phyloP scores from a whole-genome alignment of 2,797 vertebrate genomes.

The Acrocephalus scirpaceus region DNA sequence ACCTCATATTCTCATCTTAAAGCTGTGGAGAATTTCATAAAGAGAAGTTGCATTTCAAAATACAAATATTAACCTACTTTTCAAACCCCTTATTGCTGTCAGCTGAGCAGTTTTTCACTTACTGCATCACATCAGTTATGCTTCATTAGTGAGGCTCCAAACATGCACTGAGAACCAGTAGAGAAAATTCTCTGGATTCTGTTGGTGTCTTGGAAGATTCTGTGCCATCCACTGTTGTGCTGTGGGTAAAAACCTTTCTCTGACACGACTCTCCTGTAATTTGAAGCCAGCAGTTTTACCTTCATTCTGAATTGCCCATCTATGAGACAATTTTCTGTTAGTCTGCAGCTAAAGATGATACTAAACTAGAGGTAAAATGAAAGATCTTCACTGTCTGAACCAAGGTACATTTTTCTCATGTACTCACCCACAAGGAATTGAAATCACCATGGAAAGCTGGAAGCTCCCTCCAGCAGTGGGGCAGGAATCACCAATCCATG shows the following conservation, averaged over 20 bases:
- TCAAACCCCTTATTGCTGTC: not conserved
- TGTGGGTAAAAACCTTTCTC: not conserved
- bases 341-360: not conserved
- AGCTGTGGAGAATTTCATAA: not conserved
- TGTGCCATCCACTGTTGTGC: not conserved
- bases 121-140: not conserved
- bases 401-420: accelerated
- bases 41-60: not conserved
- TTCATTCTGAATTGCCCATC: not conserved
- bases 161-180: not conserved
- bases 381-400: not conserved
- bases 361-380: not conserved
- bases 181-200: not conserved
- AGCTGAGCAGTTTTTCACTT: not conserved
- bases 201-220: not conserved
- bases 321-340: not conserved
- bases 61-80: not conserved
- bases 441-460: not conserved
- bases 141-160: not conserved
- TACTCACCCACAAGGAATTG: not conserved
- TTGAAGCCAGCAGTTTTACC: not conserved
- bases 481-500: not conserved
- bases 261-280: not conserved
- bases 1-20: not conserved
- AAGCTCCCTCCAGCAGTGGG: not conserved